phyloP scores from a whole-genome alignment of 2,113 vertebrate genomes.

The Peromyscus californicus region DNA sequence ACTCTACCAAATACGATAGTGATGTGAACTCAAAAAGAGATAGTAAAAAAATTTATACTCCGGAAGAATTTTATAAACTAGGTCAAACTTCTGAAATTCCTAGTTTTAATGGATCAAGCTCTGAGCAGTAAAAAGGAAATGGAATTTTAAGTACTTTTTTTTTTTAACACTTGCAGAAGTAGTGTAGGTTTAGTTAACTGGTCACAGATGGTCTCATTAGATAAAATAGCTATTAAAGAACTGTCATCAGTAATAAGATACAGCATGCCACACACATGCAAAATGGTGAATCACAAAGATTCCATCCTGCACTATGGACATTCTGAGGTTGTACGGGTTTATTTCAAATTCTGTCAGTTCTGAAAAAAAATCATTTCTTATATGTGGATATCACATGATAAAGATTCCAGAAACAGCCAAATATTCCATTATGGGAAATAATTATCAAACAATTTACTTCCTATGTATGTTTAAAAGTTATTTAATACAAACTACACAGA shows the following conservation, averaged over 20 bases:
- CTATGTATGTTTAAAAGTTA: not conserved
- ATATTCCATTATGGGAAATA: not conserved
- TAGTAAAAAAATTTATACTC: conserved; percentile 42
- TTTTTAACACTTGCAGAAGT: conserved; percentile 34
- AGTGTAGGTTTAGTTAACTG: conserved; percentile 53
- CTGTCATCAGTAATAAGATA: conserved; percentile 30
- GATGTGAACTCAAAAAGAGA: conserved; percentile 49
- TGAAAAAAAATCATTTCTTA: not conserved
- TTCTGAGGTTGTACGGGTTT: not conserved
- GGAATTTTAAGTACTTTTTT: conserved; percentile 12
- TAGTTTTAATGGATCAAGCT: conserved; percentile 54
- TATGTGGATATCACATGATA: not conserved
- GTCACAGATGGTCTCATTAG: conserved; percentile 68
- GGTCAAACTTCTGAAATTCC: conserved; percentile 70
- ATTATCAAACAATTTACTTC: not conserved
- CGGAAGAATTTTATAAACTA: conserved; percentile 72
- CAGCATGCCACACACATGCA: not conserved
- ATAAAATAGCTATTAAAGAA: conserved; percentile 57
- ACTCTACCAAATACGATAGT: conserved; percentile 48
- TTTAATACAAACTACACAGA: not conserved
- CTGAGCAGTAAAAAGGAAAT: conserved; percentile 65
- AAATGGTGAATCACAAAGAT: not conserved
- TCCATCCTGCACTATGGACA: not conserved
- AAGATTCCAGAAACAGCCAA: not conserved
- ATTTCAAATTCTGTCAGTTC: not conserved